These are phyloP conservation scores for Congeria kusceri DNA, from an alignment of 2,888 invertebrate species.

Conservation along the genomic window DNA sequence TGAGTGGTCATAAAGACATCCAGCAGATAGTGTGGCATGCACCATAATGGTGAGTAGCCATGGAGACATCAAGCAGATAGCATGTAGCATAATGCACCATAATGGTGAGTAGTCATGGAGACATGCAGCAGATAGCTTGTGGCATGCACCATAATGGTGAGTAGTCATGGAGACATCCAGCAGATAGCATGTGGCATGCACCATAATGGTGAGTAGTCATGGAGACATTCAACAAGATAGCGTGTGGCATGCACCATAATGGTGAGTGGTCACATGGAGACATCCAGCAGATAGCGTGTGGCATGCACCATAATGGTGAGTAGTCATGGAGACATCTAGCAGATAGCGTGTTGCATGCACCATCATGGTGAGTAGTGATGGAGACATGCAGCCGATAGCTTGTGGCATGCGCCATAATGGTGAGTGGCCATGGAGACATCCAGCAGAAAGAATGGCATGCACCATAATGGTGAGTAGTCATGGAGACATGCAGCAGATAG, in stretches of 20 bases:
- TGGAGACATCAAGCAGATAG: slow-evolving; percentile 88
- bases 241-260: slow-evolving; percentile 96
- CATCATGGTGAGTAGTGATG: slow-evolving; percentile 91
- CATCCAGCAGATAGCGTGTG: no score
- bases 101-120: slow-evolving; percentile 89
- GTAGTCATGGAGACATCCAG: slow-evolving; percentile 71
- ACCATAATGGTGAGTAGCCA: slow-evolving; percentile 72
- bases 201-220: slow-evolving; percentile 89
- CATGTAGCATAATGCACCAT: slow-evolving; percentile 96
- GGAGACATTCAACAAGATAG: slow-evolving; percentile 88
- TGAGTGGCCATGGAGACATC: slow-evolving; percentile 71
- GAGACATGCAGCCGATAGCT: no score
- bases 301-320: slow-evolving; percentile 70
- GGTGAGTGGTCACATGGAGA: no score
- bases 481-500: no score
- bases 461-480: slow-evolving; percentile 92
- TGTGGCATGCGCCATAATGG: slow-evolving; percentile 72
- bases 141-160: slow-evolving; percentile 70
- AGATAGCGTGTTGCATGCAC: slow-evolving; percentile 95
- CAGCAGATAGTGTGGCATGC: no score
- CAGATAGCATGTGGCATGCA: slow-evolving; percentile 96
- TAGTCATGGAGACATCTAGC: slow-evolving; percentile 83
- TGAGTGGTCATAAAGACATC: no score
- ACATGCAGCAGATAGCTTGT: no score
- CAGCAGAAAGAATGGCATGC: slow-evolving; percentile 94